These are phyloP conservation scores for Tigriopus californicus DNA, from an alignment of 2,888 invertebrate genomes.

Conservation along the genomic window DNA sequence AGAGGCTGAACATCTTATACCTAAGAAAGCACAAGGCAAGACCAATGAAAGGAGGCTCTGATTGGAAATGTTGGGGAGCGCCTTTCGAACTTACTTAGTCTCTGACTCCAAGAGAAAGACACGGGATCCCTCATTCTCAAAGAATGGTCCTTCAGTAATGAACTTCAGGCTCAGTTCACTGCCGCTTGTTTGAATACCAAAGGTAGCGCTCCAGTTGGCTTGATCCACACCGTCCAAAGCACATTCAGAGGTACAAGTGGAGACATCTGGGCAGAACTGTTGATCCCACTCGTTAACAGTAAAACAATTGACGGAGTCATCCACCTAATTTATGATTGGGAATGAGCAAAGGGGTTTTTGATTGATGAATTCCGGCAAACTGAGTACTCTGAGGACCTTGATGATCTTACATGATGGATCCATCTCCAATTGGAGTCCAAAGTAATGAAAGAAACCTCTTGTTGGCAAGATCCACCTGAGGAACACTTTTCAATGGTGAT, in stretches of 20 bases:
- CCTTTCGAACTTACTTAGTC: too few relatives aligned
- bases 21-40: too few relatives aligned
- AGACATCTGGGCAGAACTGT: constrained; percentile 17
- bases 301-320: constrained; percentile 17
- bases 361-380: too few relatives aligned
- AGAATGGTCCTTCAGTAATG: constrained; percentile 18
- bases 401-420: constrained; percentile 16
- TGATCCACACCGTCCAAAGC: constrained; percentile 17
- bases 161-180: constrained; percentile 15
- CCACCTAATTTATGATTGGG: too few relatives aligned
- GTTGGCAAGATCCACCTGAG: too few relatives aligned
- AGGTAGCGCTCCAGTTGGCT: constrained; percentile 17
- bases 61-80: too few relatives aligned
- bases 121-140: constrained; percentile 18
- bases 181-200: constrained; percentile 15
- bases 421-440: constrained; percentile 19
- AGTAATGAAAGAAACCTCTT: not conserved
- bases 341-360: too few relatives aligned
- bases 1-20: constrained; percentile 19
- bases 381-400: too few relatives aligned
- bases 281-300: constrained; percentile 17
- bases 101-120: constrained; percentile 18
- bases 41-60: too few relatives aligned
- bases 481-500: too few relatives aligned
- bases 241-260: constrained; percentile 18